phyloP scores from a whole-genome alignment of 2,113 vertebrate species.

The Aramus guarauna region DNA sequence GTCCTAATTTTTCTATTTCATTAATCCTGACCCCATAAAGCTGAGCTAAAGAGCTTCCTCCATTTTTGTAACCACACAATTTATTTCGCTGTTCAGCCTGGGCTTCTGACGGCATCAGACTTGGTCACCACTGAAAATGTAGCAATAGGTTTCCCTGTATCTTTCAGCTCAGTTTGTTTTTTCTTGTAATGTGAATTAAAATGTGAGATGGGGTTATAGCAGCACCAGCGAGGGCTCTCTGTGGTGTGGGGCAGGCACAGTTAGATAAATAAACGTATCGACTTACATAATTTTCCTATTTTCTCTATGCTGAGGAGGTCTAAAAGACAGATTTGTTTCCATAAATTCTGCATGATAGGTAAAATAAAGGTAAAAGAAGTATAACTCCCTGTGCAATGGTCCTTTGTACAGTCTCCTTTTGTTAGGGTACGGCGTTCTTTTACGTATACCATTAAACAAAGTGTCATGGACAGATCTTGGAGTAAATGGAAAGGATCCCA shows the following conservation, averaged over 20 bases:
- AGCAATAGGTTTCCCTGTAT: neutral
- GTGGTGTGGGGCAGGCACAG: neutral
- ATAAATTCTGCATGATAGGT: neutral
- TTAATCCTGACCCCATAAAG: neutral
- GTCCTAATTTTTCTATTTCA: neutral
- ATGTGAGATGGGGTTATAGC: neutral
- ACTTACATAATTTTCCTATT: neutral
- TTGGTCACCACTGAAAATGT: neutral
- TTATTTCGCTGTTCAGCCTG: neutral
- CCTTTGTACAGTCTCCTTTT: neutral
- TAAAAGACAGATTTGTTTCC: neutral
- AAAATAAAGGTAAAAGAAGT: neutral
- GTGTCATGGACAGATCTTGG: neutral
- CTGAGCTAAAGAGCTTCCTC: neutral
- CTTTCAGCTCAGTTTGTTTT: neutral
- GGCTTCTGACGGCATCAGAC: neutral
- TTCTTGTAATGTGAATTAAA: neutral
- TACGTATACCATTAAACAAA: neutral
- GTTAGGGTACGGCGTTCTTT: rapidly evolving
- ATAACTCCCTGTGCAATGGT: neutral
- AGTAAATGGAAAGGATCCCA: neutral
- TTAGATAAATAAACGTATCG: neutral
- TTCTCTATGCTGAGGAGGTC: neutral
- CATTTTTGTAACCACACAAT: neutral
- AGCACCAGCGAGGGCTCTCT: neutral